Evolutionary conservation across 2,113 vertebrate genomes (phyloP).

Genomic region (Cochlearius cochlearius): DNA sequence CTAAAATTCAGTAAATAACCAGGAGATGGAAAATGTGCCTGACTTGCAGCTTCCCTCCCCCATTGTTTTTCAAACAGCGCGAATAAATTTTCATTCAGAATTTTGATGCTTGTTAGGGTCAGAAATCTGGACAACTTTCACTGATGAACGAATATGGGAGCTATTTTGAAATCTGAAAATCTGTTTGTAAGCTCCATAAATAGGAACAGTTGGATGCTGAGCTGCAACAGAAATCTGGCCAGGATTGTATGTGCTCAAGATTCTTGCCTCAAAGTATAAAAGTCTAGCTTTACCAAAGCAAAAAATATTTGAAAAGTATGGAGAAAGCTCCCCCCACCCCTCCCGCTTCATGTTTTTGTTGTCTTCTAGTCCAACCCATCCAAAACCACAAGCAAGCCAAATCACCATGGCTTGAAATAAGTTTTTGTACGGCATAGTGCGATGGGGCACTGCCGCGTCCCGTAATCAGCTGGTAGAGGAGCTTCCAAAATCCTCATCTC

Average conservation of each 20-base stretch:
- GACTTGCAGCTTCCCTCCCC: neutral
- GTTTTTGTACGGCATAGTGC: neutral
- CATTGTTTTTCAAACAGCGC: neutral
- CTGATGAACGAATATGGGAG: neutral
- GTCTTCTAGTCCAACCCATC: neutral
- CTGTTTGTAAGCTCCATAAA: neutral
- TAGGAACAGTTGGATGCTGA: neutral
- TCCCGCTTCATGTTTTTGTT: neutral
- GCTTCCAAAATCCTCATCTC: neutral
- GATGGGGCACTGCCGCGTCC: neutral
- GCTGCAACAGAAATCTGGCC: neutral
- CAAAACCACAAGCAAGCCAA: neutral
- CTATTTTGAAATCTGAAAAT: neutral
- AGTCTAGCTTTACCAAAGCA: neutral
- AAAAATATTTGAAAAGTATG: neutral
- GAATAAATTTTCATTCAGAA: slow-evolving; percentile 5
- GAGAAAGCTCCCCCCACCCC: neutral
- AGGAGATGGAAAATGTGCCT: neutral
- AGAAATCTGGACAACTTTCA: neutral
- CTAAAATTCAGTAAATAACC: neutral
- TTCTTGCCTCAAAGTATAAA: neutral
- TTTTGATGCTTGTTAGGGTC: neutral
- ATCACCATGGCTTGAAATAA: neutral
- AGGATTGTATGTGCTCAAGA: neutral
- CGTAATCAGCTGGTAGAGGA: neutral